phyloP scores from a whole-genome alignment of 1,140 invertebrate species.

The Harlomillsia oculata region DNA sequence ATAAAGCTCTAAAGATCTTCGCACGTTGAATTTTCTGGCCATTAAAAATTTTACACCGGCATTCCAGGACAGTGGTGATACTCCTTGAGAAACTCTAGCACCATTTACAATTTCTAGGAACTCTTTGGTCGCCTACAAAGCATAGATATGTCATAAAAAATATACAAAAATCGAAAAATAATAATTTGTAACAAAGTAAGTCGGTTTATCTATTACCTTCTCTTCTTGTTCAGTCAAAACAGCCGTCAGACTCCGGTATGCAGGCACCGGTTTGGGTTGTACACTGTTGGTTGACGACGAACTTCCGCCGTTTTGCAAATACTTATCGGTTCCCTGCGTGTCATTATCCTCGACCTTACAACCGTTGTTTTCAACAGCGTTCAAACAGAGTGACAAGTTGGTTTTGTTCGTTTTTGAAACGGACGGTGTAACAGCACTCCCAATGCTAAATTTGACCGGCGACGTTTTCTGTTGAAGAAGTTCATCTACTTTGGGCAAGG shows the following conservation, averaged over 20 bases:
- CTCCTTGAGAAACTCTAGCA: conserved; percentile 49
- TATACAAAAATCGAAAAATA: conserved; percentile 30
- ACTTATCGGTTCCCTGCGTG: too few relatives aligned
- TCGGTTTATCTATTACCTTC: conserved; percentile 52
- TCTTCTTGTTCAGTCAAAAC: conserved; percentile 57
- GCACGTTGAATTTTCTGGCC: conserved; percentile 88
- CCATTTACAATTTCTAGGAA: conserved; percentile 65
- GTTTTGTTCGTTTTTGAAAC: too few relatives aligned
- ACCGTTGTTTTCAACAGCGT: too few relatives aligned
- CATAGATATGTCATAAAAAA: neutral
- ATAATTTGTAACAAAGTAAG: neutral
- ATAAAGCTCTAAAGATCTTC: conserved; percentile 74
- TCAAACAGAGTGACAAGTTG: too few relatives aligned
- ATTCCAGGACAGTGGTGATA: conserved; percentile 54
- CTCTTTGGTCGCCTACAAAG: conserved; percentile 61
- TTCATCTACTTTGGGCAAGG: too few relatives aligned
- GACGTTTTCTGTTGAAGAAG: too few relatives aligned
- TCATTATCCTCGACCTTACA: too few relatives aligned
- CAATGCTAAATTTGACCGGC: too few relatives aligned
- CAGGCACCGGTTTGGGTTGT: neutral
- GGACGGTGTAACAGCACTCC: too few relatives aligned
- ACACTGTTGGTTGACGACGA: neutral
- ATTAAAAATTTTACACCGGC: conserved; percentile 90
- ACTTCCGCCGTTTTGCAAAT: too few relatives aligned
- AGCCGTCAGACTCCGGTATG: conserved; percentile 48